Conservation (phyloP, 30 jellyfish, hydroid and myxozoan species). For the Cassiopea andromeda region DNA sequence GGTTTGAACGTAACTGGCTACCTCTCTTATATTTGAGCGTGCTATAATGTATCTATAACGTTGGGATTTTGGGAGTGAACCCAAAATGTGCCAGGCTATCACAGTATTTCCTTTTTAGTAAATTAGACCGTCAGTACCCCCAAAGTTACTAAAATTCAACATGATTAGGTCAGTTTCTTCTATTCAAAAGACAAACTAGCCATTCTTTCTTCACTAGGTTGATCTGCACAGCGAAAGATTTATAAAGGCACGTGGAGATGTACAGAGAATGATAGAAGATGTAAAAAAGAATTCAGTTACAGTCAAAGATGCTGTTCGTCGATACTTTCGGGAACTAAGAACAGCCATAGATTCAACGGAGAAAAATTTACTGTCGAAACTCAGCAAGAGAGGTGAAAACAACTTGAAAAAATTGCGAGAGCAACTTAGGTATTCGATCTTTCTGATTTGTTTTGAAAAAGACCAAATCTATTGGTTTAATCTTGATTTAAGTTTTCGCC, state of each 20-base stretch:
- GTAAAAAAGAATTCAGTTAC: slow-evolving; percentile 54
- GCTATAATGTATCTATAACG: too few species aligned
- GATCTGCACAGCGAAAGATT: slow-evolving; percentile 71
- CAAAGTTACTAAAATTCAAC: too few species aligned
- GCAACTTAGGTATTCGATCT: slow-evolving; percentile 54
- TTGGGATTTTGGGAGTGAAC: too few species aligned
- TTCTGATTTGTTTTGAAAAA: too few species aligned
- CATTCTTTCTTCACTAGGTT: slow-evolving; percentile 33
- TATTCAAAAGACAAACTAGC: too few species aligned
- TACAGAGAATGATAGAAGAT: slow-evolving; percentile 73
- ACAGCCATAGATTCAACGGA: slow-evolving; percentile 64
- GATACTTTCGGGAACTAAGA: slow-evolving; percentile 63
- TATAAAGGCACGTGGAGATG: slow-evolving; percentile 68
- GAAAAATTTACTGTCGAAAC: slow-evolving; percentile 43
- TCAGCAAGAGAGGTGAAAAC: slow-evolving; percentile 22
- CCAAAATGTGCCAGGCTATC: too few species aligned
- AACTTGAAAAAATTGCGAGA: slow-evolving; percentile 60
- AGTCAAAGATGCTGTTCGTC: slow-evolving; percentile 54
- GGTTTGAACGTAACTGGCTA: slow-evolving; percentile 28
- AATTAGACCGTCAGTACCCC: too few species aligned
- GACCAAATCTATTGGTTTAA: too few species aligned
- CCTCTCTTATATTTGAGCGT: neutral
- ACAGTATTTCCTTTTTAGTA: too few species aligned
- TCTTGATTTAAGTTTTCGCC: too few species aligned
- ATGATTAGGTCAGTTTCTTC: too few species aligned